Evolutionary conservation across 2,888 invertebrate species (phyloP).

Genomic region (Volucella inflata): DNA sequence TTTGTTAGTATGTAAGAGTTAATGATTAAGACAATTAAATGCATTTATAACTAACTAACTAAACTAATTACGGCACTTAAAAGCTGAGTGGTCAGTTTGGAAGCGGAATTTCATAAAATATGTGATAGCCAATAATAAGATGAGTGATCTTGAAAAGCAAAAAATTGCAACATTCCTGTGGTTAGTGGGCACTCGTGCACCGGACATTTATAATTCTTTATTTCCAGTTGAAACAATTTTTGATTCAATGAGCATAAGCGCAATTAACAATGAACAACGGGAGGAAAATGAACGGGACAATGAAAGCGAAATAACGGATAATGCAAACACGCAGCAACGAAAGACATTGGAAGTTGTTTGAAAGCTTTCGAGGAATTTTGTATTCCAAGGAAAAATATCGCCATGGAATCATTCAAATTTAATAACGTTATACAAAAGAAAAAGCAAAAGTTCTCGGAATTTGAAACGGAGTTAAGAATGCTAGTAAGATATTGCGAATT

Average conservation of each 20-base stretch:
- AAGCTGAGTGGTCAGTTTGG: conserved; percentile 46
- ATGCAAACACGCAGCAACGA: no score
- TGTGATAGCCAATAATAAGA: conserved; percentile 34
- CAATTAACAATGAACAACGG: conserved; percentile 11
- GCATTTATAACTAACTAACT: no score
- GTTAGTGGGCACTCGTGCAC: conserved; percentile 32
- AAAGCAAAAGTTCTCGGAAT: conserved; percentile 61
- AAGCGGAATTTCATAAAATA: conserved; percentile 43
- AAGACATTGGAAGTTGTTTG: conserved; percentile 48
- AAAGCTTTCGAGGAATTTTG: conserved; percentile 56
- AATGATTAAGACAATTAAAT: no score
- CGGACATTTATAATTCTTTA: conserved; percentile 49
- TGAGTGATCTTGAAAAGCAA: background rate
- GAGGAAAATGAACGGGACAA: no score
- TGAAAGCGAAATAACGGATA: no score
- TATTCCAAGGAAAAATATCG: conserved; percentile 45
- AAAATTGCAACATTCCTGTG: conserved; percentile 48
- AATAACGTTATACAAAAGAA: conserved; percentile 65
- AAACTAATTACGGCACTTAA: no score
- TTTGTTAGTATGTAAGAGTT: no score
- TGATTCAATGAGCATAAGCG: conserved; percentile 19
- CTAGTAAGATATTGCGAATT: conserved; percentile 62
- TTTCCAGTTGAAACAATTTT: conserved; percentile 56
- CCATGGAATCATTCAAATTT: conserved; percentile 68
- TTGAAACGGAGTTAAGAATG: conserved; percentile 65